Evolutionary conservation across 1,140 invertebrate species (phyloP), one percentile per base, ranked within the genome.

Genomic region (Bombus superbus): DNA sequence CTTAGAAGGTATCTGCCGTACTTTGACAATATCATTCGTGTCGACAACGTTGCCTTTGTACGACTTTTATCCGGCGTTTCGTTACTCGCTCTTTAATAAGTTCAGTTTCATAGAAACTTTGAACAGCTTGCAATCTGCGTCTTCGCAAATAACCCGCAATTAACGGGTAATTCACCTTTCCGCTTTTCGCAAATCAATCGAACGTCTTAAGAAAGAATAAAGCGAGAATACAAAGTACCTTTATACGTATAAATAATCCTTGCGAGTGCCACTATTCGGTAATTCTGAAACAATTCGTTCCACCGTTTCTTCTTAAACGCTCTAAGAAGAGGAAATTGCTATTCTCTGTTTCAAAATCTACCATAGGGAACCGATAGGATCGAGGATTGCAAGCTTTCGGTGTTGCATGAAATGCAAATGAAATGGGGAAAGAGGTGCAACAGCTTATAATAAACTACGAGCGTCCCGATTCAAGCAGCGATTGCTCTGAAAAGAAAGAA

Each of bases 361-460:
- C n/a, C n/a, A n/a, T n/a, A 75, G 11, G 10, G 9, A 28, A n/a
- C 25, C 10, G 22, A 9, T 15, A 40, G 42, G n/a, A 74, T 57
- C 15, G 22, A 38, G 9, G n/a, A 47, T 47, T 11, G 3, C 15
- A n/a, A 38, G 35, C 28, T 42, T 11, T 42, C 38, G 22, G 3
- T 3, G 25, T 22, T 42, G 8, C 22, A 25, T 28, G 38, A 38
- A 57, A 76, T 76, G 57, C 75, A 42, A 78, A 42, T 13, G 59
- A 38, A 53, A 78, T 64, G 4, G 28, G 32, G 38, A 42, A 15
- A 4, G 4, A 9, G 73, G 32, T 53, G 32, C 42, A 64, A 78
- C 75, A 28, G 35, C 75, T 77, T 42, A n/a, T 62, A 77, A 77
- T 77, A 78, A 59, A 78, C 75, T 64, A 11, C 38, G 25, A 44